Evolutionary conservation across 2,113 vertebrate species (phyloP), one percentile per base, ranked within the genome.

Genomic region (Apistogramma diplotaenia): DNA sequence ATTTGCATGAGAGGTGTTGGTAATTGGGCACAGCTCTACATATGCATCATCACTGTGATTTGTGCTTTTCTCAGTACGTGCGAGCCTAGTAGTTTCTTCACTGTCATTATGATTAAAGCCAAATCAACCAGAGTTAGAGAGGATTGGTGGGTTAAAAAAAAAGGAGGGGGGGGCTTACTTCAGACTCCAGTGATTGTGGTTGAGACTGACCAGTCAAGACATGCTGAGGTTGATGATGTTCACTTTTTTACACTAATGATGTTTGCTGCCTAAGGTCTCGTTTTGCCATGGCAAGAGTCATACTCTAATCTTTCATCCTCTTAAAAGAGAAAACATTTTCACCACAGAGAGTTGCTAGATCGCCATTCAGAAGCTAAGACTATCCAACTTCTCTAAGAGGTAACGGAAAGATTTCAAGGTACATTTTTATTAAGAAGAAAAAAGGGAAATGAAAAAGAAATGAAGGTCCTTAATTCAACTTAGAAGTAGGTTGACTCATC

Each of bases 271-370:
- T 76, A 49, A 82, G 60, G 33, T 74, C 43, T 59, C 37, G 72
- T 74, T 46, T 67, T 27, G 76, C 83, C 74, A 25, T 51, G 31
- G 60, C 35, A 71, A 33, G 73, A 78, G 81, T 80, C 71, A 29
- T 71, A 56, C 31, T 61, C 72, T 65, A 82, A 82, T 86, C 65
- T 78, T 78, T 77, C 58, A 85, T 85, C 85, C 27, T 79, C 79
- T 85, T 67, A 85, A 62, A 29, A 74, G 49, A 65, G 23, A 11
- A 31, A 76, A 78, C 56, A 76, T 49, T 51, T 67, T 76, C 56
- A 29, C 65, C 60, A 59, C 15, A 27, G 33, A 80, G 59, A 81
- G 60, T 82, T 81, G n/a, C 27, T 53, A 76, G 74, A 78, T 80
- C 46, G 29, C 54, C 29, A 76, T 81, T 83, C 84, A 49, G 29